Base-by-base conservation (phyloP, 2,113 vertebrate genomes). In the Festucalex cinctus region DNA sequence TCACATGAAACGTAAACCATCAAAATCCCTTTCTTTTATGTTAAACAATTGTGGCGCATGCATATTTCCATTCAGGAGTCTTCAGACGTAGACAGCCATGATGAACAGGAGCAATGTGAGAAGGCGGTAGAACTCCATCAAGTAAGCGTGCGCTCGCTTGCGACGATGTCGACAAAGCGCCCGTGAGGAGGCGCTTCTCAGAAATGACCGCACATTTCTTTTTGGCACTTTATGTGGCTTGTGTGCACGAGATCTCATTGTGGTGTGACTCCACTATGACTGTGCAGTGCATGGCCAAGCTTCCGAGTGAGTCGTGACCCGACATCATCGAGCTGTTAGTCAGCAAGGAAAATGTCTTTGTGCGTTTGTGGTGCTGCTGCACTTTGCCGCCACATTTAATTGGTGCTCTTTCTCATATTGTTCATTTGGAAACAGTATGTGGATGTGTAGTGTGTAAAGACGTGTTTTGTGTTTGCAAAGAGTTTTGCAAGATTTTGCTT, bases 61-160 rank as follows among this genome's bases (percentile, higher is more conserved):
- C 44, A 37, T 86, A 59, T 89, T 51, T 90, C 63, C 77, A 70
- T 81, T 58, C 84, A 91, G 91, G 91, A 89, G 46, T 66, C 65
- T 59, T 91, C 88, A 68, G 86, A 79, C 59, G 70, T 80, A 77
- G 89, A 88, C 63, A 9, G 65, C 73, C 78, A 65, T 54, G 86
- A 89, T 53, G 91, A 89, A 4, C 74, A 58, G 59, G 76, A 84
- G 32, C 65, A 82, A 22, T 79, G 82, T 22, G 82, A 84, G 69
- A 80, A 75, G 63, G 83, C 82, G 8, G 69, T 83, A 76, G 86
- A 88, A 41, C 71, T 59, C 46, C 75, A 77, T 44, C 84, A 90
- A 78, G 88, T 92, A 90, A 91, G 91, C 61, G 0, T 57, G 67
- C 63, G 39, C 62, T 53, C 62, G 64, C 78, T 67, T 44, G 59